Evolutionary conservation across 2,888 invertebrate genomes (phyloP).

Genomic region (Drosophila nigricruria): DNA sequence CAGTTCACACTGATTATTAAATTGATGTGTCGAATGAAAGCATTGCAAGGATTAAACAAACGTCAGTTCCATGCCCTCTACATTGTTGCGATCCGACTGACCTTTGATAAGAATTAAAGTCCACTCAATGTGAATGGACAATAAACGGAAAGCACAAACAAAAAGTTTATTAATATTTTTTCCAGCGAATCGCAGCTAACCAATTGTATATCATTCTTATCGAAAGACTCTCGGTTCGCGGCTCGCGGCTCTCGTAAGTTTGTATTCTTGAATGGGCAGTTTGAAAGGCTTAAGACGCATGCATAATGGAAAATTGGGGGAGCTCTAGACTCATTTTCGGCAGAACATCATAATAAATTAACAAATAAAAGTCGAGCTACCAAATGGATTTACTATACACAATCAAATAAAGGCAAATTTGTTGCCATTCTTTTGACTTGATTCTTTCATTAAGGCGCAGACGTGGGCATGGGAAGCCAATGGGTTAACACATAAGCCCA

Average conservation of each 20-base stretch:
- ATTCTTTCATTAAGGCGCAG: slow-evolving; percentile 58
- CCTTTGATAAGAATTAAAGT: slow-evolving; percentile 11
- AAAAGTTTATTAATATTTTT: slow-evolving; percentile 62
- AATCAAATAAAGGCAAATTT: slow-evolving; percentile 76
- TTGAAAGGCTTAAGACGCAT: slow-evolving; percentile 58
- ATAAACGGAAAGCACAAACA: slow-evolving; percentile 26
- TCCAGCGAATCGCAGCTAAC: slow-evolving; percentile 56
- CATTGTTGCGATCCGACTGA: slow-evolving; percentile 7
- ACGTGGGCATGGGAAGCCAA: slow-evolving; percentile 19
- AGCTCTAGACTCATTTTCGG: slow-evolving; percentile 75
- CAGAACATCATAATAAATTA: slow-evolving; percentile 79
- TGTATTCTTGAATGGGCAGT: slow-evolving; percentile 53
- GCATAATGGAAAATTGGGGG: slow-evolving; percentile 74
- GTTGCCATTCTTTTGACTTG: slow-evolving; percentile 52
- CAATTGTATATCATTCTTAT: slow-evolving; percentile 26
- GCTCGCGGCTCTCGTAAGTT: slow-evolving; percentile 26
- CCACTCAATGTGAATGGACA: not conserved
- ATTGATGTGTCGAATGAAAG: not conserved
- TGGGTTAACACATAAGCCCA: not conserved
- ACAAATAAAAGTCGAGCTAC: slow-evolving; percentile 73
- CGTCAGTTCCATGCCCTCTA: not conserved
- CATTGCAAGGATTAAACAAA: not conserved
- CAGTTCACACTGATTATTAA: not conserved
- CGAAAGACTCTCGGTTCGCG: not conserved
- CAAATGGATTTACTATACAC: slow-evolving; percentile 63